These are phyloP conservation scores for Erinaceus europaeus DNA, from an alignment of 2,113 vertebrate species.

Conservation along the genomic window DNA sequence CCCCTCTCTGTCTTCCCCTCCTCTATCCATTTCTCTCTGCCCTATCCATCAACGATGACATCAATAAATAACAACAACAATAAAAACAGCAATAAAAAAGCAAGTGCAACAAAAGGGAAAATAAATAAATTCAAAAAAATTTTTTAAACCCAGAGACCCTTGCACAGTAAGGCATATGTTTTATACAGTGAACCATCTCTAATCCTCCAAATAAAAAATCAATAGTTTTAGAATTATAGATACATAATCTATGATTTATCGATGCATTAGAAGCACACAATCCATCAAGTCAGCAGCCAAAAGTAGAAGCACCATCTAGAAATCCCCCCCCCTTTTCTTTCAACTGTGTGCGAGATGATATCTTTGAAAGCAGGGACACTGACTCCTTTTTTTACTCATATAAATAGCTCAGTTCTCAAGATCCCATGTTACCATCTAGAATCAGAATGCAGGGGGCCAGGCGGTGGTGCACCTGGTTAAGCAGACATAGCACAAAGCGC, in stretches of 20 bases:
- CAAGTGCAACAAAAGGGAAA: no score
- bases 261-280: slow-evolving; percentile 12
- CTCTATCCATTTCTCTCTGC: no score
- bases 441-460: not conserved
- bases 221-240: slow-evolving; percentile 28
- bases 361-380: not conserved
- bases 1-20: no score
- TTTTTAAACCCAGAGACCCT: no score
- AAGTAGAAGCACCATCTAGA: slow-evolving; percentile 5
- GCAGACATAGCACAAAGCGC: no score
- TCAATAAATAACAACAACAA: no score
- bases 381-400: slow-evolving; percentile 26
- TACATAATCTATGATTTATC: not conserved
- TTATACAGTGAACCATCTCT: no score
- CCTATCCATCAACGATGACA: no score
- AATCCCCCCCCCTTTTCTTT: not conserved
- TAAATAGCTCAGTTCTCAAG: slow-evolving; percentile 4
- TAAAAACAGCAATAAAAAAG: no score
- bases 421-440: not conserved
- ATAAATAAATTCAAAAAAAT: no score
- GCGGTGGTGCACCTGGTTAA: no score
- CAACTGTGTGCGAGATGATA: not conserved
- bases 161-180: no score
- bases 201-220: slow-evolving; percentile 19
- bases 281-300: not conserved